Base-by-base conservation (phyloP, 2,797 vertebrate genomes). In the Microhierax caerulescens region DNA sequence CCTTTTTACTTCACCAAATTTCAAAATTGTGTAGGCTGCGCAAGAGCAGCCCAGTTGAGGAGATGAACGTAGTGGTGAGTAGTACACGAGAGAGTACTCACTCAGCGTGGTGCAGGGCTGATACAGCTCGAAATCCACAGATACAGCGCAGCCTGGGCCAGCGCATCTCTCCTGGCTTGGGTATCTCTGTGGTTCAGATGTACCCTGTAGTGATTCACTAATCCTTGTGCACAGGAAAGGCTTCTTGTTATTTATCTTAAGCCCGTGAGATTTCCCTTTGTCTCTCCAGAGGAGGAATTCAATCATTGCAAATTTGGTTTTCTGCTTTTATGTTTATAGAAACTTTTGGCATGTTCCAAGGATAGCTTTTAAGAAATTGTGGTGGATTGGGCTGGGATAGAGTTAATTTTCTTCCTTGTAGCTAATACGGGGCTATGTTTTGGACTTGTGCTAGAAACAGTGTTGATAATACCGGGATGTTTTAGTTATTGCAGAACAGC, bases 1-100 rank as follows among this genome's bases (percentile, higher is more conserved):
- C 13, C 30, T 54, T 45, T 60, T 47, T 36, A 41, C 21, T 70
- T 54, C 54, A 20, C 63, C 19, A 5, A n/a, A 12, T 81, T 51
- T 17, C 24, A 15, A 41, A 43, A 25, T 9, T 2, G 13, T 8
- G 22, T 19, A 11, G 41, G 41, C 25, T 28, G 45, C 28, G 10
- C 8, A 28, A 13, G 47, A 50, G 32, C 48, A 68, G 67, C 9
- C 5, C 43, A 19, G 1, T 5, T 5, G 77, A 28, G 50, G 14
- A 21, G 21, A 8, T 24, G 50, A 6, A 13, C 5, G 21, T 4
- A 64, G 56, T 21, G 23, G 21, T 1, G 10, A 41, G 41, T 25
- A 6, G 13, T 30, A 5, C 25, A 5, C 0, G 60, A 34, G n/a
- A 5, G 54, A 14, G 39, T 39, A 5, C 7, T 1, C 9, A 5